Conservation (phyloP, 2,113 vertebrate species). For the Callocephalon fimbriatum region DNA sequence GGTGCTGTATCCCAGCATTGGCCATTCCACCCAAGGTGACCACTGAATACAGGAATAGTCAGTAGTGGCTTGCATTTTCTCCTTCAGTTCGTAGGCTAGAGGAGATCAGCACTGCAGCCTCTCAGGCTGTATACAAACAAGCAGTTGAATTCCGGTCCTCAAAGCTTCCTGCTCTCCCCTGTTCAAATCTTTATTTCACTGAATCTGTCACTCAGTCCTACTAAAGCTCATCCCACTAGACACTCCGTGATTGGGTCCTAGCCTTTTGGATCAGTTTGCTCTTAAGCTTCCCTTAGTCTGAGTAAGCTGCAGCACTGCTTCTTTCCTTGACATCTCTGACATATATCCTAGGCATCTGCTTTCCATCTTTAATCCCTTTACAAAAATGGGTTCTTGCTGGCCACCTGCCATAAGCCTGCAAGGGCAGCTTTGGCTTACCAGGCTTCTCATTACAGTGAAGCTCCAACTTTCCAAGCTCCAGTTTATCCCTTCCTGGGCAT, state of each 20-base stretch:
- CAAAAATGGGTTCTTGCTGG: constrained; percentile 29
- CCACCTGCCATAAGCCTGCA: neutral
- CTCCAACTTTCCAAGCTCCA: neutral
- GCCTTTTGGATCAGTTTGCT: constrained; percentile 27
- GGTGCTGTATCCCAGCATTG: neutral
- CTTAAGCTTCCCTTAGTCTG: neutral
- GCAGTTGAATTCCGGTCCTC: neutral
- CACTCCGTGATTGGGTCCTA: neutral
- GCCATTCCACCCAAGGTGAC: neutral
- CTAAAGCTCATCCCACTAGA: neutral
- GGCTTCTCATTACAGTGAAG: neutral
- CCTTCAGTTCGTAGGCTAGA: neutral
- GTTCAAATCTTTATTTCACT: constrained; percentile 4
- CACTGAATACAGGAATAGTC: neutral
- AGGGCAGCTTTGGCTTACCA: constrained; percentile 11
- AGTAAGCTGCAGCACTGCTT: constrained; percentile 19
- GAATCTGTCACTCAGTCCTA: neutral
- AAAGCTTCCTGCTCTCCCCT: neutral
- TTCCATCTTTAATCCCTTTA: constrained; percentile 38
- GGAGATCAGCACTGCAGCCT: neutral
- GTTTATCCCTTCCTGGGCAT: neutral
- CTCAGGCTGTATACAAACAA: neutral
- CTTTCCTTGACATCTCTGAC: constrained; percentile 28
- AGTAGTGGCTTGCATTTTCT: neutral
- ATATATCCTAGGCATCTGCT: constrained; percentile 16